Base-by-base conservation (phyloP, 2,797 vertebrate species). In the Catharus ustulatus region DNA sequence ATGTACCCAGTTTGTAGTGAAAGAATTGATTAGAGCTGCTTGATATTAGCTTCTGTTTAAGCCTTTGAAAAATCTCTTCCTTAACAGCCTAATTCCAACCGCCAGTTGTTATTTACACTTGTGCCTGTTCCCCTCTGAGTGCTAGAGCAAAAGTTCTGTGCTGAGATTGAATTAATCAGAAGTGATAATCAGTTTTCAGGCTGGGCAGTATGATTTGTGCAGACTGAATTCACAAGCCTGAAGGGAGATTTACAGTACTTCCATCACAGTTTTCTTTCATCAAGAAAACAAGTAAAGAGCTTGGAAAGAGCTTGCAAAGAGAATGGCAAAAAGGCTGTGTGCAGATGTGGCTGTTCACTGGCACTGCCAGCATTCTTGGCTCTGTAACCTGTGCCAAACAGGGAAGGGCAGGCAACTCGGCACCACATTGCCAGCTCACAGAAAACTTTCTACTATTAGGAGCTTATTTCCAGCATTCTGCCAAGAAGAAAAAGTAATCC, bases 71-170 rank as follows among this genome's bases (percentile, higher is more conserved):
- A 93, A 81, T 91, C 20, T 77, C 46, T 68, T 94, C 42, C 55
- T 79, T 78, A 88, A 66, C 74, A 90, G 51, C 26, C 69, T 82
- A 84, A 81, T 96, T 95, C 36, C 46, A 84, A 13, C 76, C 87
- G 74, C 58, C 87, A 90, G 40, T 84, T 94, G 73, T 91, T 94
- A 91, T 91, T 96, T 94, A 80, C 59, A 55, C 40, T 83, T 64
- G 20, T 76, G 51, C 42, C 48, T 89, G 29, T 59, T 91, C 43
- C 66, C 29, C 17, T 88, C 83, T 75, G 59, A 93, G 48, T 67
- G 59, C 51, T 71, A 78, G 9, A 93, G 73, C n/a, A 95, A 94
- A 91, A 42, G 15, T 67, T 86, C 66, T 81, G 0, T 30, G 30
- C 52, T 64, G 32, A 86, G 62, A 86, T 58, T 54, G 38, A 81